Conservation (phyloP, 2,113 vertebrate species). For the Artemisiospiza belli region DNA sequence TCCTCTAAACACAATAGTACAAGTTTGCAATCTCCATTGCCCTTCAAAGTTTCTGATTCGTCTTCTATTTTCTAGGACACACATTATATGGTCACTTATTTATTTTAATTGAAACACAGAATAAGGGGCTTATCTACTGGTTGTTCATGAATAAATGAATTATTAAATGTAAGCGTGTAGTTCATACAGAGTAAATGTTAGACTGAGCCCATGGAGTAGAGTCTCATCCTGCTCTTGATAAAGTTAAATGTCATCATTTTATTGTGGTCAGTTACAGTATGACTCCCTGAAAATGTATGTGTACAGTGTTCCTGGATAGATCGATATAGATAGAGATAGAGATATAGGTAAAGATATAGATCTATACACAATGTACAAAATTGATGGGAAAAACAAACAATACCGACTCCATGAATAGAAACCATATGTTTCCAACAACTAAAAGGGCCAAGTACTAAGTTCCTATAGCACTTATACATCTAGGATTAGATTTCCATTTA, state of each 20-base stretch:
- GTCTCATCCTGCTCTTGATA: neutral
- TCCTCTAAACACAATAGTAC: neutral
- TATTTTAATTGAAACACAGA: slow-evolving; percentile 12
- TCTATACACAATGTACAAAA: neutral
- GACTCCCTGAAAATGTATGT: neutral
- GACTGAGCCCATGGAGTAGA: neutral
- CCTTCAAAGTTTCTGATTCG: slow-evolving; percentile 11
- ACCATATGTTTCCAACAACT: neutral
- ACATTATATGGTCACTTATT: neutral
- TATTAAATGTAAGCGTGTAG: neutral
- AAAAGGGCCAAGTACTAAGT: neutral
- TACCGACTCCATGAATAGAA: neutral
- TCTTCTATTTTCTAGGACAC: neutral
- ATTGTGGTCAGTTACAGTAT: neutral
- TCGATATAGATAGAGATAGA: neutral
- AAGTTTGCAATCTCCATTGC: neutral
- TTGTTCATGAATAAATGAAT: slow-evolving; percentile 23
- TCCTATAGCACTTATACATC: neutral
- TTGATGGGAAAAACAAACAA: neutral
- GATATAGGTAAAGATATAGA: neutral
- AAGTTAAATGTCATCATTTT: neutral
- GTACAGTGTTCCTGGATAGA: neutral
- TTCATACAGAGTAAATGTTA: neutral
- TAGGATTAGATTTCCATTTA: neutral
- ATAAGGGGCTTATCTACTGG: neutral